Evolutionary conservation across 1,140 invertebrate genomes (phyloP).

Genomic region (Trichoplusia ni): DNA sequence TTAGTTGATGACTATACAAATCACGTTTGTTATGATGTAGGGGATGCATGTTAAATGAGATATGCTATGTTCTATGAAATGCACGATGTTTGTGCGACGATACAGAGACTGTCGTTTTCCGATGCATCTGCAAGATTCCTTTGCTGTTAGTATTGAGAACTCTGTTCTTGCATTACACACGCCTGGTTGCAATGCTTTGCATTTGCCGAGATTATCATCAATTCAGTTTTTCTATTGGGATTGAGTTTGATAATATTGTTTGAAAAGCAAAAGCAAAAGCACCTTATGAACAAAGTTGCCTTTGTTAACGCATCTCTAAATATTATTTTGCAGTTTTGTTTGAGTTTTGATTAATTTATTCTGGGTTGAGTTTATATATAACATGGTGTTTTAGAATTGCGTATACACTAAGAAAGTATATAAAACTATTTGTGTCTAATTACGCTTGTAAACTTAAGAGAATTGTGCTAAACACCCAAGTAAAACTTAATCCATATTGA

Average conservation of each 20-base stretch:
- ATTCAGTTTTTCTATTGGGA: conserved; percentile 55
- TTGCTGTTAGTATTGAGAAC: conserved; percentile 52
- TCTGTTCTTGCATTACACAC: conserved; percentile 69
- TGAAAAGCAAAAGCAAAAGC: conserved; percentile 33
- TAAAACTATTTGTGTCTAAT: conserved; percentile 58
- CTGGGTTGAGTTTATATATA: conserved; percentile 50
- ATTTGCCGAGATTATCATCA: conserved; percentile 67
- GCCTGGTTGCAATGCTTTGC: conserved; percentile 79
- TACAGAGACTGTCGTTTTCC: conserved; percentile 44
- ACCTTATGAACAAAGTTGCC: conserved; percentile 32
- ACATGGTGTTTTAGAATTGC: conserved; percentile 42
- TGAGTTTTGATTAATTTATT: conserved; percentile 37
- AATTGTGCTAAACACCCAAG: conserved; percentile 30
- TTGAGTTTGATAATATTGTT: conserved; percentile 35
- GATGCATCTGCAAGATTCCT: conserved; percentile 57
- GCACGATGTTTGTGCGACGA: conserved; percentile 62
- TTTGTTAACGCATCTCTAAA: conserved; percentile 33
- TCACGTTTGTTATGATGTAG: conserved; percentile 26
- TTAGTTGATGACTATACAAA: conserved; percentile 37
- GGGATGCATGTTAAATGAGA: conserved; percentile 38
- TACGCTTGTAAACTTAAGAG: conserved; percentile 42
- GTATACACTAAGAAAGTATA: conserved; percentile 31
- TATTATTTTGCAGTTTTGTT: conserved; percentile 25
- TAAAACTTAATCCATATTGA: conserved; percentile 29
- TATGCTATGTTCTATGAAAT: conserved; percentile 34